Percentiles rank a stretch among this genome's conserved stretches.
Evolutionary conservation across 2,888 invertebrate species (phyloP).

Genomic region (Euclidia mi): DNA sequence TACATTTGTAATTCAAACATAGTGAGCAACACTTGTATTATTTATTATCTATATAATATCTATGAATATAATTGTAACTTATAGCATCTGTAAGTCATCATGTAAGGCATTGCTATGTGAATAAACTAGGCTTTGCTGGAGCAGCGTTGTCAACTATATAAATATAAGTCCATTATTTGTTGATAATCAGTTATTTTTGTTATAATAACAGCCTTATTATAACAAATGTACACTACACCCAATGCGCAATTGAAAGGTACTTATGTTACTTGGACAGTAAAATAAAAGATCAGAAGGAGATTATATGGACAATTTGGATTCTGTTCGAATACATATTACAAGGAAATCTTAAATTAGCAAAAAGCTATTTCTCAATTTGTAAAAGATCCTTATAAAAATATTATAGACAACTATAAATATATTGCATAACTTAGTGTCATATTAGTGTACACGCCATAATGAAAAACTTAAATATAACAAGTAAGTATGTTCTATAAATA

Average conservation of each 20-base stretch:
- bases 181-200: slow-evolving; percentile 70
- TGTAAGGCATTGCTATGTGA: slow-evolving; percentile 70
- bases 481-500: slow-evolving; percentile 71
- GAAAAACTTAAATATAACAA: slow-evolving; percentile 74
- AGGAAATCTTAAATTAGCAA: slow-evolving; percentile 66
- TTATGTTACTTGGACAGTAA: slow-evolving; percentile 55
- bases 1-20: slow-evolving; percentile 65
- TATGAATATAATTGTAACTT: slow-evolving; percentile 55
- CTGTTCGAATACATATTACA: slow-evolving; percentile 53
- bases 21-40: slow-evolving; percentile 69
- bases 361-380: slow-evolving; percentile 68
- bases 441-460: slow-evolving; percentile 74
- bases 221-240: slow-evolving; percentile 56
- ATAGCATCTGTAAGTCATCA: slow-evolving; percentile 60
- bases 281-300: slow-evolving; percentile 69
- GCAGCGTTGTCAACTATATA: slow-evolving; percentile 56
- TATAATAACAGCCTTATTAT: slow-evolving; percentile 54
- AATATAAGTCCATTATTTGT: slow-evolving; percentile 62
- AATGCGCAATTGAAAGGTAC: slow-evolving; percentile 46
- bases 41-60: slow-evolving; percentile 60
- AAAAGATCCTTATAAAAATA: slow-evolving; percentile 80
- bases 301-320: slow-evolving; percentile 61
- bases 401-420: slow-evolving; percentile 80
- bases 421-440: slow-evolving; percentile 79
- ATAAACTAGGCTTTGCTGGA: slow-evolving; percentile 63